These are phyloP conservation scores for Creontiades dilutus DNA, from an alignment of 2,888 invertebrate genomes.

Conservation along the genomic window DNA sequence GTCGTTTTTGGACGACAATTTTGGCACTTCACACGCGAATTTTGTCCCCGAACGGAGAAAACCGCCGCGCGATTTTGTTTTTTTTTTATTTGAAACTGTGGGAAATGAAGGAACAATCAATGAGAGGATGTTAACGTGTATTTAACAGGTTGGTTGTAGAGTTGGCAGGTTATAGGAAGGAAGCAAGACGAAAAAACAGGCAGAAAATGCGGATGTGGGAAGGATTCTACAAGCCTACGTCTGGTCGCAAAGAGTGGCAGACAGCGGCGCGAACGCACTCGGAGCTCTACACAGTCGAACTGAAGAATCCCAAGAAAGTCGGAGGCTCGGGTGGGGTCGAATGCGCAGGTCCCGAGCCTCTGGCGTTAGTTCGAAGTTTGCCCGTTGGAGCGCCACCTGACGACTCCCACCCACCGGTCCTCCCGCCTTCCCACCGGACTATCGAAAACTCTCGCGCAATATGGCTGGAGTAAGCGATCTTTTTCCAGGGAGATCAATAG, in stretches of 20 bases:
- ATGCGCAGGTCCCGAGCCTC: constrained; percentile 49
- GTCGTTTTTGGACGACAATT: constrained; percentile 55
- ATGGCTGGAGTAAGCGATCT: constrained; percentile 33
- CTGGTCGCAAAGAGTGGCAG: constrained; percentile 62
- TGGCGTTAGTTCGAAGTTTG: not conserved
- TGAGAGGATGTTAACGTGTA: not conserved
- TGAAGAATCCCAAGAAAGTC: constrained; percentile 40
- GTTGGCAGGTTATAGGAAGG: not conserved
- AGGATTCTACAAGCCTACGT: constrained; percentile 67
- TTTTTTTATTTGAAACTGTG: not conserved
- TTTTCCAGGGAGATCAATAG: constrained; percentile 22
- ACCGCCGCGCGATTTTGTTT: constrained; percentile 48
- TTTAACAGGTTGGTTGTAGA: not conserved
- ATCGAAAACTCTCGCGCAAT: not conserved
- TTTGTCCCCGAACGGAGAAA: constrained; percentile 47
- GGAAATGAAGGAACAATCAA: not conserved
- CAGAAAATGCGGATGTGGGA: constrained; percentile 34
- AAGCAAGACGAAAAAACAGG: not conserved
- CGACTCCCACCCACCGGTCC: constrained; percentile 6
- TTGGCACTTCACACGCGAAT: constrained; percentile 67
- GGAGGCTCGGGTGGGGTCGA: constrained; percentile 37
- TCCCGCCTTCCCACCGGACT: constrained; percentile 19
- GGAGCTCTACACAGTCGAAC: constrained; percentile 68
- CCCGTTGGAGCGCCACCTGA: constrained; percentile 41
- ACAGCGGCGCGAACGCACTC: constrained; percentile 46